phyloP scores from a whole-genome alignment of 2,888 invertebrate genomes.

The Hipparchia semele region DNA sequence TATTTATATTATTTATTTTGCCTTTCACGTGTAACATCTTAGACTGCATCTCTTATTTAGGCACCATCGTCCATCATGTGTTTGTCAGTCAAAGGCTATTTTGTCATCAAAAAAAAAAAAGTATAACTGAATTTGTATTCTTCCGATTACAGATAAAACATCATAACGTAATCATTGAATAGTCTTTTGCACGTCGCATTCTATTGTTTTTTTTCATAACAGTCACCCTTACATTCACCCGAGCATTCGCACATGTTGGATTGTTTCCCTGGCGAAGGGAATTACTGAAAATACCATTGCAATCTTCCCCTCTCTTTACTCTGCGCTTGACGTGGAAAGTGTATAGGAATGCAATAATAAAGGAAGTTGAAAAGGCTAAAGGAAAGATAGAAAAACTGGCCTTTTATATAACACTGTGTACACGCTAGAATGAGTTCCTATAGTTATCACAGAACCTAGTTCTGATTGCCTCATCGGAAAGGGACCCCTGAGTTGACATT shows the following conservation, averaged over 20 bases:
- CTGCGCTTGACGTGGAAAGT: conserved; percentile 33
- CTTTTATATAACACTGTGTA: not conserved
- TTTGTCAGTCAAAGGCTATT: too few species aligned
- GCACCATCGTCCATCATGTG: too few species aligned
- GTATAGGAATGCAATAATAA: conserved; percentile 34
- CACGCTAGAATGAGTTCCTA: too few species aligned
- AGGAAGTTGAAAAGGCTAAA: not conserved
- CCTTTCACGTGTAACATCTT: too few species aligned
- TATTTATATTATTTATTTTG: too few species aligned
- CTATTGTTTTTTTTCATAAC: conserved; percentile 1
- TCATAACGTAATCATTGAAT: not conserved
- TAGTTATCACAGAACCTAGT: too few species aligned
- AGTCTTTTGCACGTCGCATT: too few species aligned
- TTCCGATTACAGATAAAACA: not conserved
- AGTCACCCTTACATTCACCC: not conserved
- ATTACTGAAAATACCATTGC: conserved; percentile 32
- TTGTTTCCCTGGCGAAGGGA: conserved; percentile 31
- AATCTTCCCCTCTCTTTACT: conserved; percentile 25
- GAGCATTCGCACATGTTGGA: conserved; percentile 22
- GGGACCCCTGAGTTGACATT: too few species aligned
- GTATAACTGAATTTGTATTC: not conserved
- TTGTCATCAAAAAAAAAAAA: too few species aligned
- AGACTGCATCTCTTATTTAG: too few species aligned
- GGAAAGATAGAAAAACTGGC: not conserved
- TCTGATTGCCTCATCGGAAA: too few species aligned